Evolutionary conservation across 2,797 vertebrate species (phyloP).

Genomic region (Muraenolepis orangiensis): DNA sequence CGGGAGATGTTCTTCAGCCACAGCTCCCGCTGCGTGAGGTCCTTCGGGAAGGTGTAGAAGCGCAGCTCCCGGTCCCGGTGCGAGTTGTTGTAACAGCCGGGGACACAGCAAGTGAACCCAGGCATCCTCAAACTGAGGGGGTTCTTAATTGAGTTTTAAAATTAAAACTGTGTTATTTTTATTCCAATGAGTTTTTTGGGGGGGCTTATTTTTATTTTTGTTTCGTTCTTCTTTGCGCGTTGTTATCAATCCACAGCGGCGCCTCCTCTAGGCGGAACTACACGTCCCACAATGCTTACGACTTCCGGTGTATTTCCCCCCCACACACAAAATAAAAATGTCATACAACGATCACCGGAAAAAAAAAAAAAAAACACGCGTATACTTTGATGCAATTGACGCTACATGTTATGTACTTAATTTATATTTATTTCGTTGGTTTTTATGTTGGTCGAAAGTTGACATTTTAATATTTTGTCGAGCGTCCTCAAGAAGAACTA

Average conservation of each 20-base stretch:
- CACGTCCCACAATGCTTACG: constrained; percentile 81
- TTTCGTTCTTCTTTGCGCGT: constrained; percentile 72
- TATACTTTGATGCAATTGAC: not conserved
- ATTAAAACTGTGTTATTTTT: no score
- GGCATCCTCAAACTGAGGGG: no score
- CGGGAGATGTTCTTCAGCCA: constrained; percentile 98
- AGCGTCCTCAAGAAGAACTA: constrained; percentile 51
- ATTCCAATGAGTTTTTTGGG: constrained; percentile 47
- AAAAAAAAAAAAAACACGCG: not conserved
- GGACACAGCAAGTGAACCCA: constrained; percentile 96
- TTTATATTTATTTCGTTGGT: constrained; percentile 7
- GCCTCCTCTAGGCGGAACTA: constrained; percentile 81
- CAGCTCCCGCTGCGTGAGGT: constrained; percentile 84
- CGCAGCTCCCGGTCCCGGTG: constrained; percentile 91
- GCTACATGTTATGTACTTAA: not conserved
- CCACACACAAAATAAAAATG: not conserved
- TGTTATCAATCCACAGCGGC: constrained; percentile 68
- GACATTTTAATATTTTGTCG: constrained; percentile 40
- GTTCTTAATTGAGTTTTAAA: no score
- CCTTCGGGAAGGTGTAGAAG: constrained; percentile 98
- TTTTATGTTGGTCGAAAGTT: constrained; percentile 16
- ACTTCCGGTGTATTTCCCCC: constrained; percentile 77
- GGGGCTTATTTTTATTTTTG: constrained; percentile 57
- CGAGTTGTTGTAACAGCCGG: constrained; percentile 98
- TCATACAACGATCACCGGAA: not conserved